phyloP scores from a whole-genome alignment of 2,888 invertebrate genomes.

The Mimachlamys varia region DNA sequence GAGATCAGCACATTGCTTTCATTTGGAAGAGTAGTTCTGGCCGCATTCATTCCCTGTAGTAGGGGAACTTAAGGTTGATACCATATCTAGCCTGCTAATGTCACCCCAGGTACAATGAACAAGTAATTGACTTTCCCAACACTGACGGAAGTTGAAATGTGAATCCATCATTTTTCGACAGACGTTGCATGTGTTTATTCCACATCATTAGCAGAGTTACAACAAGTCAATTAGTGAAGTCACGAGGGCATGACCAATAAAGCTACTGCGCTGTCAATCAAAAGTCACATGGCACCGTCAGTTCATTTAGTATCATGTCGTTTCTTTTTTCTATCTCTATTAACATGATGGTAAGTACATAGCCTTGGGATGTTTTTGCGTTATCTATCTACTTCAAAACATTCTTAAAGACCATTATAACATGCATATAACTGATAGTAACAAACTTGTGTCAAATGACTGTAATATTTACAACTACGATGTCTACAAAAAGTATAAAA shows the following conservation, averaged over 20 bases:
- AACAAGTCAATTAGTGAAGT: conserved; percentile 19
- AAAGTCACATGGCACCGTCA: conserved; percentile 3
- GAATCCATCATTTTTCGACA: conserved; percentile 27
- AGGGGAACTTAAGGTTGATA: neutral
- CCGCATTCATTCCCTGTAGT: neutral
- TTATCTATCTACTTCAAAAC: neutral
- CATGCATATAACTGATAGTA: too few species aligned
- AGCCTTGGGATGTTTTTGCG: neutral
- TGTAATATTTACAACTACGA: too few species aligned
- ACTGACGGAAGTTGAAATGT: conserved; percentile 22
- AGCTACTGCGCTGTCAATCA: conserved; percentile 1
- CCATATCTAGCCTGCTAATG: neutral
- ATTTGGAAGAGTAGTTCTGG: neutral
- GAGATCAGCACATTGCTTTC: too few species aligned
- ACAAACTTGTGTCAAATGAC: too few species aligned
- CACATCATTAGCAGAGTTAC: conserved; percentile 24
- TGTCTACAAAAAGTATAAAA: too few species aligned
- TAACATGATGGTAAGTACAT: neutral
- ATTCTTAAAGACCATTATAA: neutral
- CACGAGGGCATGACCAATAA: neutral
- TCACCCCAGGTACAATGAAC: neutral
- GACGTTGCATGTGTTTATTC: conserved; percentile 25
- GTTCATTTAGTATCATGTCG: neutral
- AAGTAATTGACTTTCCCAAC: neutral
- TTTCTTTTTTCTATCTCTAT: neutral